Evolutionary conservation across 1,140 invertebrate genomes (phyloP), one percentile per base, ranked within the genome.

Genomic region (Phthorimaea operculella): DNA sequence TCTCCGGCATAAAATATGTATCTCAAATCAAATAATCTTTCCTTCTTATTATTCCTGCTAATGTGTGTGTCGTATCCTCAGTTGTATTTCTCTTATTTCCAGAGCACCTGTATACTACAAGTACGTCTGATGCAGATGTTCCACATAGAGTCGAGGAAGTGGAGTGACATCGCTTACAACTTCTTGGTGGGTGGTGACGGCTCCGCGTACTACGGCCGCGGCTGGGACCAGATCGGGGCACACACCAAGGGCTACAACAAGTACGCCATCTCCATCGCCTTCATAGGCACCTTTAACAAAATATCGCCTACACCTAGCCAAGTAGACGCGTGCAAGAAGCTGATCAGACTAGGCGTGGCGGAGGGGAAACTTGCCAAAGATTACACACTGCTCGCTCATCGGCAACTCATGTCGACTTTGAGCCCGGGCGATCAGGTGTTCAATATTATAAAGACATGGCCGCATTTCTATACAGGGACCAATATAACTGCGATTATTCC

Each of bases 121-220:
- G 89, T 92, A 0, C 84, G 88, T 36, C 50, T 81, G 1, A 90
- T 92, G 15, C 93, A 94, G 75, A 88, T 81, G 11, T 93, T 89
- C 66, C 93, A 94, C 72, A 91, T 94, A 51, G 90, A 93, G 54
- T 89, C 88, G 1, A 87, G 83, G 33, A 68, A 80, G 0, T 86
- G 83, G 83, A 63, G 52, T 14, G 85, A 86, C 50, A 85, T 92
- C 45, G 89, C 87, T 0, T 93, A 92, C 67, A 95, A 91, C 68
- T 96, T 94, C 67, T 69, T 94, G 6, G 86, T 94, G 7, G 93
- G 91, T 0, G 91, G 91, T 15, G 92, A 93, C 69, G 91, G 91
- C 0, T 86, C 87, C 1, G 88, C 89, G 0, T 93, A 92, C 75
- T 89, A 88, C 71, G 92, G 88, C 1, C 81, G 88, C 18, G 92